Base-by-base conservation (phyloP, 2,888 invertebrate genomes). In the Drosophila multiciliata region DNA sequence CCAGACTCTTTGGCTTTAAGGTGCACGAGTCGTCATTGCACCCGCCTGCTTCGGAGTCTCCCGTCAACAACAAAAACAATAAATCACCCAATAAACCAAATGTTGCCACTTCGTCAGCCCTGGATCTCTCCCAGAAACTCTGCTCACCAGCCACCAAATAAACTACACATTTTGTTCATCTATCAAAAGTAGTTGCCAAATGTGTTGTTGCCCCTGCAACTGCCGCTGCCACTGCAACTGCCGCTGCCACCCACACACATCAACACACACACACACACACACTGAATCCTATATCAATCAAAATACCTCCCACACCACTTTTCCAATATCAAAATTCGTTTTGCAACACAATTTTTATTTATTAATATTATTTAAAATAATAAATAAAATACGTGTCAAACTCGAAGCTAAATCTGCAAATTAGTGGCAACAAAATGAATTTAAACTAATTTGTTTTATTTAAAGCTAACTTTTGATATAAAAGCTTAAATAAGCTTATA, bases 1-100 rank as follows among this genome's bases (percentile, higher is more conserved):
- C 2, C 55, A 85, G 84, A 12, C 62, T 85, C 0, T 89, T 45
- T 36, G 85, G 85, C 49, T 85, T 85, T 12, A 61, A 76, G 72
- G 0, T 85, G 32, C 85, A 85, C 26, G 17, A 52, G 15, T 59
- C 66, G n/a, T 85, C 89, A 0, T 33, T 83, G 7, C 1, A 52
- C 7, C 61, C 72, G 9, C 29, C 38, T 0, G 6, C 20, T 4
- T 5, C 7, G 32, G 2, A 40, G 1, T 42, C 20, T 0, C 2
- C n/a, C 42, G 9, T 1, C 1, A 12, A 5, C 11, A 38, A 17
- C 12, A 65, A 23, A 38, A 38, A 23, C 40, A 57, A 20, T 1
- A 33, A 50, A 17, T 26, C 12, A 8, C 8, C 40, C 0, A 6
- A 15, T 1, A 26, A 45, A 6, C n/a, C 53, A 9, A 63, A n/a